Conservation (phyloP, 2,888 invertebrate species). For the Tenthredo amoena region DNA sequence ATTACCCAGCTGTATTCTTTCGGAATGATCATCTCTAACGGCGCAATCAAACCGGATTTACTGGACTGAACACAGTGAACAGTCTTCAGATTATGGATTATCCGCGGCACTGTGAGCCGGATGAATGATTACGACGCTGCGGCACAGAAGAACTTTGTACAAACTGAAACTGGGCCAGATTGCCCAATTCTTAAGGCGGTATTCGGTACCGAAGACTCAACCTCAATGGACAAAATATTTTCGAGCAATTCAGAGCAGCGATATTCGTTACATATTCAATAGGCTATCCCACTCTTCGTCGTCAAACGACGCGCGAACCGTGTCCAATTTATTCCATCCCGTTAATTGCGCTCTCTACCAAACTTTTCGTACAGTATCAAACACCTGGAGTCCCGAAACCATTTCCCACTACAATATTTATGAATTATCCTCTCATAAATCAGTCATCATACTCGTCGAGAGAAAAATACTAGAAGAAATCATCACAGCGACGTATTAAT, state of each 20-base stretch:
- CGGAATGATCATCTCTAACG: constrained; percentile 18
- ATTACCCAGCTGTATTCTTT: not conserved
- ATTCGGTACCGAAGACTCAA: not conserved
- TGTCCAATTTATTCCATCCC: constrained; percentile 63
- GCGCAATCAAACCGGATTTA: not conserved
- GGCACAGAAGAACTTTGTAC: not conserved
- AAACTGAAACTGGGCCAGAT: not conserved
- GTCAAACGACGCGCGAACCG: constrained; percentile 30
- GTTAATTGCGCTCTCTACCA: constrained; percentile 61
- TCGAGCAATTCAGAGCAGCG: not conserved
- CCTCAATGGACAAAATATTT: not conserved
- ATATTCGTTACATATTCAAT: constrained; percentile 42
- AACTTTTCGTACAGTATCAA: constrained; percentile 21
- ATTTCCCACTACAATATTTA: not conserved
- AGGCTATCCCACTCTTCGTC: constrained; percentile 20
- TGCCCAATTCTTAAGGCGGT: not conserved
- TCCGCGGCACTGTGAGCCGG: not conserved
- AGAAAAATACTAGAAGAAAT: not conserved
- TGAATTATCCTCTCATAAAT: not conserved
- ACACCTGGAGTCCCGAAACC: not conserved
- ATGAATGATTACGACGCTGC: not conserved
- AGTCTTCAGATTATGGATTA: constrained; percentile 11
- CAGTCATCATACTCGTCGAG: not conserved
- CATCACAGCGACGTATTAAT: not conserved
- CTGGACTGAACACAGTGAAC: not conserved